These are phyloP conservation scores for Apamea crenata DNA, from an alignment of 2,888 invertebrate species.

Conservation along the genomic window DNA sequence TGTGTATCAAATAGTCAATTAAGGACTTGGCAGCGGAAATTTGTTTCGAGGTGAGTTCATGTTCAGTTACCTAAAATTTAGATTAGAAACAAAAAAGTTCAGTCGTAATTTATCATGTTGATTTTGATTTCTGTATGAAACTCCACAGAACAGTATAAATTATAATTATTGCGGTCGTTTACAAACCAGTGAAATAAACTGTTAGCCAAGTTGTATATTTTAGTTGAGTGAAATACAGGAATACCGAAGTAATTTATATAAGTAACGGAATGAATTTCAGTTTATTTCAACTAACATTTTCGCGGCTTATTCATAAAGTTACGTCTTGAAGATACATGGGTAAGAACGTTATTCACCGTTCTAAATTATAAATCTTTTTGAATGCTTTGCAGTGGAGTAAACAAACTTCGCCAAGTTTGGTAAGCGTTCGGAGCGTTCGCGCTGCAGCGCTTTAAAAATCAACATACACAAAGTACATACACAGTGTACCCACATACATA, in stretches of 20 bases:
- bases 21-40: constrained; percentile 42
- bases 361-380: constrained; percentile 60
- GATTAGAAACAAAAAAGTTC: constrained; percentile 22
- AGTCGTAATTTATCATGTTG: constrained; percentile 21
- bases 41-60: constrained; percentile 60
- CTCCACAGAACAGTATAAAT: constrained; percentile 30
- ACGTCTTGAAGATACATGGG: constrained; percentile 44
- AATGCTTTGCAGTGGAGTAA: constrained; percentile 49
- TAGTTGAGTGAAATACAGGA: constrained; percentile 32
- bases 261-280: constrained; percentile 19
- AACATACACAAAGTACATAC: constrained; percentile 43
- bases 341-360: constrained; percentile 49
- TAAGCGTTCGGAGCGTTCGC: constrained; percentile 28
- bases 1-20: constrained; percentile 58
- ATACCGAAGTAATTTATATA: constrained; percentile 19
- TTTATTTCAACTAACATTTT: constrained; percentile 28
- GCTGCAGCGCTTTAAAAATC: constrained; percentile 61
- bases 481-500: constrained; percentile 17
- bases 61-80: constrained; percentile 15
- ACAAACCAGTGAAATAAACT: constrained; percentile 16
- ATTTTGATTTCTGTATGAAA: constrained; percentile 29
- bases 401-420: constrained; percentile 58
- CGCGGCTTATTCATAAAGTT: constrained; percentile 31
- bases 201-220: constrained; percentile 35
- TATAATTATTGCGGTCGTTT: constrained; percentile 29